These are phyloP conservation scores for Coturnix japonica DNA, from an alignment of 2,113 vertebrate species.

Conservation along the genomic window DNA sequence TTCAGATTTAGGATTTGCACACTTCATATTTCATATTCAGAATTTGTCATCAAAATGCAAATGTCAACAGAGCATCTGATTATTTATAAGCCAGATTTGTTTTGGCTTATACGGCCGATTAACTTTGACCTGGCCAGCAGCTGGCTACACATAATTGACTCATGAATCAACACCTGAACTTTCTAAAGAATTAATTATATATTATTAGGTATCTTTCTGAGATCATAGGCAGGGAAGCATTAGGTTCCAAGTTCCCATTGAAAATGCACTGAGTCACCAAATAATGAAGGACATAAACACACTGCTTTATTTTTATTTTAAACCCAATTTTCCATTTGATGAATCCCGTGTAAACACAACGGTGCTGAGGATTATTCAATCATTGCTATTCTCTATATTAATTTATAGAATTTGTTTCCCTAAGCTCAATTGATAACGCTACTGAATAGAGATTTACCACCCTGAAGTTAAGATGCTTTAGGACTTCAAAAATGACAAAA, in stretches of 20 bases:
- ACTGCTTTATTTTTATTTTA: not conserved
- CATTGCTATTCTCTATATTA: constrained; percentile 6
- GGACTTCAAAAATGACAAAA: constrained; percentile 21
- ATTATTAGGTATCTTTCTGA: not conserved
- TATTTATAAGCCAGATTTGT: constrained; percentile 2
- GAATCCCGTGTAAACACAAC: not conserved
- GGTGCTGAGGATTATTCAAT: constrained; percentile 28
- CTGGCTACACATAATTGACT: not conserved
- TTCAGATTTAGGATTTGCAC: not conserved
- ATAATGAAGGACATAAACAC: not conserved
- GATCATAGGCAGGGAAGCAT: not conserved
- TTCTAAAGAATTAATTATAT: not conserved
- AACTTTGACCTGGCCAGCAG: not conserved
- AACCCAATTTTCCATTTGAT: not conserved
- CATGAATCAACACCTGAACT: not conserved
- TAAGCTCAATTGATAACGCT: constrained; percentile 48
- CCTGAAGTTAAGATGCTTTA: constrained; percentile 49
- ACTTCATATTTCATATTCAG: not conserved
- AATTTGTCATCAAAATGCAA: constrained; percentile 27
- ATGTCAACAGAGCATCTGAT: not conserved
- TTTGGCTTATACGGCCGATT: not conserved
- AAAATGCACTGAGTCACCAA: not conserved
- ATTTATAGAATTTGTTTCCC: constrained; percentile 37
- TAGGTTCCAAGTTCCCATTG: not conserved
- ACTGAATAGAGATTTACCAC: constrained; percentile 4